Evolutionary conservation across 2,888 invertebrate species (phyloP).

Genomic region (Norana najaformis): DNA sequence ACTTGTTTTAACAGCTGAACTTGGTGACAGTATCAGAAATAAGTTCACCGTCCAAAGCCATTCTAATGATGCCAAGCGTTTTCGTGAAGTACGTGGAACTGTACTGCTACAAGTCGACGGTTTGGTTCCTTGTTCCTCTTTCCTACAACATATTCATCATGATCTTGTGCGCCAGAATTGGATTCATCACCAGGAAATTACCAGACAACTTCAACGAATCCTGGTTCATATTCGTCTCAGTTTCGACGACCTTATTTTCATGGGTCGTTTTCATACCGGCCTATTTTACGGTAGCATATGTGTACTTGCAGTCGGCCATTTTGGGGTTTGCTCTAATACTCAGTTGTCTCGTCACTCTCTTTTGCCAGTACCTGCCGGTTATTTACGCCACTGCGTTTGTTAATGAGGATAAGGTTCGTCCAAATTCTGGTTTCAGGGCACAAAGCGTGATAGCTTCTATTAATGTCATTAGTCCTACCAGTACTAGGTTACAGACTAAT

Average conservation of each 20-base stretch:
- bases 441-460: too few relatives aligned
- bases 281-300: conserved; percentile 37
- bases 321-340: conserved; percentile 35
- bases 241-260: conserved; percentile 38
- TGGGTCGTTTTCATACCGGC: conserved; percentile 41
- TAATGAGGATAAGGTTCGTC: too few relatives aligned
- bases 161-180: conserved; percentile 35
- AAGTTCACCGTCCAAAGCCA: neutral
- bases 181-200: conserved; percentile 40
- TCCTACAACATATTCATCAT: conserved; percentile 39
- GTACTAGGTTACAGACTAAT: too few relatives aligned
- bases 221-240: conserved; percentile 43
- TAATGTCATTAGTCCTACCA: too few relatives aligned
- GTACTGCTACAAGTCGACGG: conserved; percentile 37
- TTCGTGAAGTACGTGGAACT: conserved; percentile 14
- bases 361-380: conserved; percentile 37
- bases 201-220: conserved; percentile 44
- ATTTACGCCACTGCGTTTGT: conserved; percentile 37
- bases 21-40: neutral
- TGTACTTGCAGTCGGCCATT: conserved; percentile 33
- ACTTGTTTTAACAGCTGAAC: neutral
- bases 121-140: conserved; percentile 48
- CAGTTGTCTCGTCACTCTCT: conserved; percentile 33
- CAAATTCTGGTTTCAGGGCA: too few relatives aligned
- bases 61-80: neutral